Base-by-base conservation (phyloP, 2,888 invertebrate genomes). In the Deroplatys truncata region DNA sequence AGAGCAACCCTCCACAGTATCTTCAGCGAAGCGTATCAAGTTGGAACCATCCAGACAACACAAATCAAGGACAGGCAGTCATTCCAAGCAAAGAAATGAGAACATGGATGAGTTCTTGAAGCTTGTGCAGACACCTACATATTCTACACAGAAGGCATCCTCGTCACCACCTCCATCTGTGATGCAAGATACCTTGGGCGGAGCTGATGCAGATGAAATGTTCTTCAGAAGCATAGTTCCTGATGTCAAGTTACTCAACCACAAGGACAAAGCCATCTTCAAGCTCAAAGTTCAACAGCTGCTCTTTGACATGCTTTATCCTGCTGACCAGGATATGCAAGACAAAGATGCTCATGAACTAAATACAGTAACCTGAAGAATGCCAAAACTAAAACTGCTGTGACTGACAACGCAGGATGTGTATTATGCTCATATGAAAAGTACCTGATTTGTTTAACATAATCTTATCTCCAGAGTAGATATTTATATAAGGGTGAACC, bases 201-300 rank as follows among this genome's bases (percentile, higher is more conserved):
- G 87, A 82, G 83, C 16, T 25, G 87, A 87, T 87, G 29, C 83
- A 10, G 87, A 87, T 82, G 87, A 87, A n/a, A 87, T 87, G 87
- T 87, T 87, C 20, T 87, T 87, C 35, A 82, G 87, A 29, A 87
- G 87, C 43, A 87, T 87, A 25, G 56, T 87, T 1, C 87, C 87
- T 82, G 82, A 87, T 83, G 87, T 87, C 2, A 87, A 87, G 83
- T 35, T 87, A 83, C n/a, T 87, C 13, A 87, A 83, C 43, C 87
- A 83, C 43, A 87, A 43, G 83, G 87, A 87, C 83, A 87, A 87
- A 29, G 82, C 31, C 15, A 35, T 29, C 10, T 82, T 87, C 28
- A 87, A 87, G 28, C 82, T 87, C 35, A 87, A 35, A 83, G 87
- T 87, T 25, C 82, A 82, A 29, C 87, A 87, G 43, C 28, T 87